phyloP scores from a whole-genome alignment of 2,113 vertebrate genomes.

The Nothobranchius furzeri region DNA sequence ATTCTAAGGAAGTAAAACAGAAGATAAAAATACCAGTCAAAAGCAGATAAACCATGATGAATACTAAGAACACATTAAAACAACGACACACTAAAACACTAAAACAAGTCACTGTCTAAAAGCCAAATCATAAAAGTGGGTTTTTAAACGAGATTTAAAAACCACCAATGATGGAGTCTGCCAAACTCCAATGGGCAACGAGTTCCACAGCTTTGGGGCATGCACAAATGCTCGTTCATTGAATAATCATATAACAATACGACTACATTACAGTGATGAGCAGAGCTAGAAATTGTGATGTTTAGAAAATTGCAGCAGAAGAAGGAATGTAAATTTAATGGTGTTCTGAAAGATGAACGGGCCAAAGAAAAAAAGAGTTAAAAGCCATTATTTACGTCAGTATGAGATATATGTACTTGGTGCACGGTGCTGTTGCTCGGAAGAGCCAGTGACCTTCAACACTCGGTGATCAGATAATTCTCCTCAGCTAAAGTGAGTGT shows the following conservation, averaged over 20 bases:
- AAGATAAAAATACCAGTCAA: too few species aligned
- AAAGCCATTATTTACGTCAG: constrained; percentile 66
- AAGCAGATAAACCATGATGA: too few species aligned
- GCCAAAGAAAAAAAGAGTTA: constrained; percentile 16
- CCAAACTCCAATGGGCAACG: too few species aligned
- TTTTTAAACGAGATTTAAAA: too few species aligned
- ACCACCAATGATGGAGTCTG: too few species aligned
- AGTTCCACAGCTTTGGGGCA: too few species aligned
- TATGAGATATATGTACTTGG: constrained; percentile 40
- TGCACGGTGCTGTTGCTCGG: constrained; percentile 48
- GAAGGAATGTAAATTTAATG: background rate
- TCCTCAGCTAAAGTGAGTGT: constrained; percentile 39
- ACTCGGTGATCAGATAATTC: constrained; percentile 52
- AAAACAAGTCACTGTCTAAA: too few species aligned
- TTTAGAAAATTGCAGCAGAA: constrained; percentile 5
- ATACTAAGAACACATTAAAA: too few species aligned
- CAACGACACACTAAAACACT: too few species aligned
- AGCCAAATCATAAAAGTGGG: too few species aligned
- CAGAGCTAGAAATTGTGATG: constrained; percentile 30
- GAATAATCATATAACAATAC: constrained; percentile 27
- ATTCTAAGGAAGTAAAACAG: too few species aligned
- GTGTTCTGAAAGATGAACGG: constrained; percentile 33
- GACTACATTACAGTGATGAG: background rate
- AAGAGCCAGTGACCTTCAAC: constrained; percentile 65
- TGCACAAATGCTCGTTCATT: too few species aligned